phyloP scores from a whole-genome alignment of 2,888 invertebrate genomes.

The Acleris holmiana region DNA sequence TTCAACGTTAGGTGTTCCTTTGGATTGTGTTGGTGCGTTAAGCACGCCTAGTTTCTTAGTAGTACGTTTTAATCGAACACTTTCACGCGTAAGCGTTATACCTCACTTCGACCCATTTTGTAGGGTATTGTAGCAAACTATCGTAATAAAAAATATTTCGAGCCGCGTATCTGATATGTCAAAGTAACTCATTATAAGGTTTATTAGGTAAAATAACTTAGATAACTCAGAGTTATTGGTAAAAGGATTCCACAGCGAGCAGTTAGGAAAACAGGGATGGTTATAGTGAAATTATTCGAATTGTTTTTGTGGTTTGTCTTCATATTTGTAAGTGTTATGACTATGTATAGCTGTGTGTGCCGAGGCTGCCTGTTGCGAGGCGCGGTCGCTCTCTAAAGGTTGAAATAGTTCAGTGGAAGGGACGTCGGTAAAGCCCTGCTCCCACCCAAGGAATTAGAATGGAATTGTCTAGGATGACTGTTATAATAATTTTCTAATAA shows the following conservation, averaged over 20 bases:
- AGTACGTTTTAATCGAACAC: constrained; percentile 52
- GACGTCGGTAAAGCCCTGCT: constrained; percentile 39
- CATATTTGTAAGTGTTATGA: constrained; percentile 80
- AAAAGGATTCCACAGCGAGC: constrained; percentile 75
- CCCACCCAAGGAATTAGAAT: constrained; percentile 71
- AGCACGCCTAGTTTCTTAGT: constrained; percentile 48
- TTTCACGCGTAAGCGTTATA: constrained; percentile 57
- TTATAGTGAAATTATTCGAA: constrained; percentile 73
- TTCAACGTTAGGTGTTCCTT: constrained; percentile 58
- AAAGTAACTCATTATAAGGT: constrained; percentile 82
- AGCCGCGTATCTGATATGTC: constrained; percentile 84
- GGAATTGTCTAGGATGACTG: constrained; percentile 66
- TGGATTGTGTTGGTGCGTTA: constrained; percentile 51
- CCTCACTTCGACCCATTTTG: constrained; percentile 75
- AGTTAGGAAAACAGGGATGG: constrained; percentile 84
- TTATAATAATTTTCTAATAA: constrained; percentile 62
- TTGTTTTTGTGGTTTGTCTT: constrained; percentile 79
- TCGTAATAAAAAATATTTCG: constrained; percentile 76
- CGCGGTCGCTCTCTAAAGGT: constrained; percentile 75
- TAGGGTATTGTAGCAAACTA: constrained; percentile 79
- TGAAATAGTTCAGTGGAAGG: constrained; percentile 59
- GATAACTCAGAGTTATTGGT: constrained; percentile 77
- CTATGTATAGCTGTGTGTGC: constrained; percentile 75
- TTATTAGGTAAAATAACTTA: constrained; percentile 79
- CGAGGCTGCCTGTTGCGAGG: not conserved